These are phyloP conservation scores for Macrotrachela quadricornifera DNA, from an alignment of 1,140 invertebrate species.

Conservation along the genomic window DNA sequence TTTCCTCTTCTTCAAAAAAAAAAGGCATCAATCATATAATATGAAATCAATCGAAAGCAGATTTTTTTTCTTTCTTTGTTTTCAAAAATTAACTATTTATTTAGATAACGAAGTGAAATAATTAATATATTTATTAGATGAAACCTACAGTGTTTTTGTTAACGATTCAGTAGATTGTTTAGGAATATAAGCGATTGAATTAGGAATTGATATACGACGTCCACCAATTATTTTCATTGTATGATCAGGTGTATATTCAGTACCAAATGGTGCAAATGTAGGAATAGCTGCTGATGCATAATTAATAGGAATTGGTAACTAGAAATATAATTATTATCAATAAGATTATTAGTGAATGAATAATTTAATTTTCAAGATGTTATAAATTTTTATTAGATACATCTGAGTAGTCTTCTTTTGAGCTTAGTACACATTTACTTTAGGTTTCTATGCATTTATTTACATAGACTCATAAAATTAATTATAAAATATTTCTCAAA, in stretches of 20 bases:
- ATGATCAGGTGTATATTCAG: slow-evolving; percentile 1
- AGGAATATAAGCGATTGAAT: neutral
- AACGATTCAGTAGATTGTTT: neutral
- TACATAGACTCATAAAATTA: too few species aligned
- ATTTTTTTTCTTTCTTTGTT: neutral
- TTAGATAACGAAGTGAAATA: neutral
- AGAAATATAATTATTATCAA: too few species aligned
- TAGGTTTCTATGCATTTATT: too few species aligned
- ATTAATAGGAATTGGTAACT: too few species aligned
- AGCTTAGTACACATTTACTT: too few species aligned
- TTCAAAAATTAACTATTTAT: neutral
- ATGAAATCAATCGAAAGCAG: neutral
- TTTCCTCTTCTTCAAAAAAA: too few species aligned
- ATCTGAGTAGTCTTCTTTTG: too few species aligned
- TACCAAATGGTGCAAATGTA: neutral
- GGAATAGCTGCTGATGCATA: too few species aligned
- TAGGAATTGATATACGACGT: neutral
- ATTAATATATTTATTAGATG: neutral
- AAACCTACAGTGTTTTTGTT: neutral
- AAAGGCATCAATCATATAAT: neutral
- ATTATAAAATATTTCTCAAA: too few species aligned
- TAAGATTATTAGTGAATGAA: too few species aligned
- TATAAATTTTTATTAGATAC: too few species aligned
- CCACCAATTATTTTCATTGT: slow-evolving; percentile 5
- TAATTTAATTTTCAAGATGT: too few species aligned